Percentiles rank a stretch among this genome's conserved stretches.
phyloP scores from a whole-genome alignment of 1,140 invertebrate genomes.

The Cepaea nemoralis region DNA sequence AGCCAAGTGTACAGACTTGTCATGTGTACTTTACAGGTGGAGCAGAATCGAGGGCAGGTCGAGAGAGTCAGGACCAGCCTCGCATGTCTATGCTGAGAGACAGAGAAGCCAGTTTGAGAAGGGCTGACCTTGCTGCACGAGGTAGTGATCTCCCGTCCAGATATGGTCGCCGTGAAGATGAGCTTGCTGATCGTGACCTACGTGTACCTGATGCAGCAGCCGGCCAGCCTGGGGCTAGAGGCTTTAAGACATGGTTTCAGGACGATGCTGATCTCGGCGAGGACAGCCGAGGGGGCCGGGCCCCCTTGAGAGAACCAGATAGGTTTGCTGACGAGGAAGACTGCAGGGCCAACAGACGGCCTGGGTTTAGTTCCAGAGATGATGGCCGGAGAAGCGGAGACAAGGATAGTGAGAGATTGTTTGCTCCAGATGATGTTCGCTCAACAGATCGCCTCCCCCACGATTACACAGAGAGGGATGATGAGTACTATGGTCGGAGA shows the following conservation, averaged over 20 bases:
- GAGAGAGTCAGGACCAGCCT: not conserved
- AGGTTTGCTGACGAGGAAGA: not conserved
- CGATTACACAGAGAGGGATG: not conserved
- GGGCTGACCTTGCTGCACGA: not conserved
- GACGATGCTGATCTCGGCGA: not conserved
- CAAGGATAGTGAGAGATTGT: not conserved
- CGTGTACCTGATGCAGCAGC: not conserved
- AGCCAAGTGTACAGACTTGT: too few relatives aligned
- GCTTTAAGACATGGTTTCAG: not conserved
- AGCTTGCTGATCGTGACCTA: not conserved
- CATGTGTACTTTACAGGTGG: conserved; percentile 7
- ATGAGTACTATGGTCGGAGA: not conserved
- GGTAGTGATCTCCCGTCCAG: not conserved
- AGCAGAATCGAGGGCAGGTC: not conserved
- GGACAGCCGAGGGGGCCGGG: not conserved
- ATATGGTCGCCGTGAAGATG: not conserved
- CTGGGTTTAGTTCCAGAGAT: not conserved
- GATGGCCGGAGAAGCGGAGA: not conserved
- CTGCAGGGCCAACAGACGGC: not conserved
- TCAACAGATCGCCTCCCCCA: not conserved
- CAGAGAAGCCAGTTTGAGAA: not conserved
- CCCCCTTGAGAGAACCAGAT: not conserved
- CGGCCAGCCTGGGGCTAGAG: not conserved
- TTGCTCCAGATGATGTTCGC: not conserved
- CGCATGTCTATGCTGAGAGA: not conserved